These are phyloP conservation scores for Drosophila sp. DNA, from an alignment of 1,140 invertebrate genomes.

Conservation along the genomic window DNA sequence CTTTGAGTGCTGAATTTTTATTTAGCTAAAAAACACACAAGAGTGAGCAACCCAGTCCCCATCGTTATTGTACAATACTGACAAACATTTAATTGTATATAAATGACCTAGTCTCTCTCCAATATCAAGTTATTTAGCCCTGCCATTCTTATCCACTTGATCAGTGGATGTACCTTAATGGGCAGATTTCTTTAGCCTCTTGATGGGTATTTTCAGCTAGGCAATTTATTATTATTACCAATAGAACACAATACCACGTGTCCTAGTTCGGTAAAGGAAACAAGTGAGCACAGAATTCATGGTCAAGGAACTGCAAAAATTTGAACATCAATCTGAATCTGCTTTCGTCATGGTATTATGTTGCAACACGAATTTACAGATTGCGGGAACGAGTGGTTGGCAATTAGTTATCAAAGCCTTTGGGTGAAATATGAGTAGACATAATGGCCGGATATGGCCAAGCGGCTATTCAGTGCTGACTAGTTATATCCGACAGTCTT, in stretches of 20 bases:
- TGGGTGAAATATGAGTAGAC: constrained; percentile 58
- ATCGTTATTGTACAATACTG: no score
- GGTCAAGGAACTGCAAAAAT: background rate
- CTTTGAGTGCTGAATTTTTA: constrained; percentile 2
- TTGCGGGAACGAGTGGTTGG: constrained; percentile 21
- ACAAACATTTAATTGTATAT: no score
- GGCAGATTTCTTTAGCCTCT: no score
- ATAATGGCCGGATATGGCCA: constrained; percentile 55
- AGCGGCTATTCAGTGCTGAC: constrained; percentile 56
- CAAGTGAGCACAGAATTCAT: no score
- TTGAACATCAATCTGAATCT: background rate
- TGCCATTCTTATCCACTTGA: no score
- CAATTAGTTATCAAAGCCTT: constrained; percentile 46
- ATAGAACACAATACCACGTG: no score
- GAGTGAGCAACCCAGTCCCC: background rate
- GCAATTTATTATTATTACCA: no score
- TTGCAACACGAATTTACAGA: constrained; percentile 44
- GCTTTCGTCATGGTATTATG: constrained; percentile 46
- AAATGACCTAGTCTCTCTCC: no score
- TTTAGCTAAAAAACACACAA: background rate
- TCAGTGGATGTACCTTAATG: no score
- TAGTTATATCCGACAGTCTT: constrained; percentile 56
- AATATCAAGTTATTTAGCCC: no score
- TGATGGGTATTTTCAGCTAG: no score
- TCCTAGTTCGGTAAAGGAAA: no score